Base-by-base conservation (phyloP, 2,113 vertebrate species). In the Protobothrops mucrosquamatus region DNA sequence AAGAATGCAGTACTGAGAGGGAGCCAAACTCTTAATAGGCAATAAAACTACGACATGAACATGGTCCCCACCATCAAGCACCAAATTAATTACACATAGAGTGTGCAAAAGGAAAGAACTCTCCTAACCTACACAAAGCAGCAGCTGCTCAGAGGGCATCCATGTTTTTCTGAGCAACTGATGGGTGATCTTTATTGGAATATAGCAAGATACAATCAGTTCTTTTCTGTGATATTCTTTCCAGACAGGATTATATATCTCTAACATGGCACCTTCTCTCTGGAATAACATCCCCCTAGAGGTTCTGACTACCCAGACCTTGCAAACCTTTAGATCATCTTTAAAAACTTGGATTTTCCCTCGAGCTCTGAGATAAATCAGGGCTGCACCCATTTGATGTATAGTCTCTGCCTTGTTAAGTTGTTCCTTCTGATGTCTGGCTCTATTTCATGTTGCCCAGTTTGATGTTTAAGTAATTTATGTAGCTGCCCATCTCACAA, bases 111-210 rank as follows among this genome's bases (percentile, higher is more conserved):
- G 26, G 54, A 23, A n/a, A 4, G 29, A 85, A 43, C 69, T 18
- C 69, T 4, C 26, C 20, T 29, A 51, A 22, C 6, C 69, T 39
- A 22, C 46, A 39, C 46, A 6, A 4, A 46, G 55, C 0, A 24
- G n/a, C 57, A 54, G 64, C 29, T 57, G 24, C 5, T 0, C 0
- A 1, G 7, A 39, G 48, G 2, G 1, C 55, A 61, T 29, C 34
- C 54, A 64, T 29, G 1, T 0, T 29, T 64, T 29, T 29, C 4
- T 9, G 46, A 85, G 43, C 51, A 89, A 89, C 26, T 26, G 34
- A 10, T 92, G 48, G 23, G 23, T 39, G 74, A 39, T 3, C 34
- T 39, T 81, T 39, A 18, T 34, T 39, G 34, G 34, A 81, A 81
- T 34, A 39, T 34, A 81, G 69, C 34, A 39, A 39, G 34, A 22